Percentiles rank a stretch among this genome's conserved stretches.
These are phyloP conservation scores for Xiphorhynchus elegans DNA, from an alignment of 2,113 vertebrate species.

Conservation along the genomic window DNA sequence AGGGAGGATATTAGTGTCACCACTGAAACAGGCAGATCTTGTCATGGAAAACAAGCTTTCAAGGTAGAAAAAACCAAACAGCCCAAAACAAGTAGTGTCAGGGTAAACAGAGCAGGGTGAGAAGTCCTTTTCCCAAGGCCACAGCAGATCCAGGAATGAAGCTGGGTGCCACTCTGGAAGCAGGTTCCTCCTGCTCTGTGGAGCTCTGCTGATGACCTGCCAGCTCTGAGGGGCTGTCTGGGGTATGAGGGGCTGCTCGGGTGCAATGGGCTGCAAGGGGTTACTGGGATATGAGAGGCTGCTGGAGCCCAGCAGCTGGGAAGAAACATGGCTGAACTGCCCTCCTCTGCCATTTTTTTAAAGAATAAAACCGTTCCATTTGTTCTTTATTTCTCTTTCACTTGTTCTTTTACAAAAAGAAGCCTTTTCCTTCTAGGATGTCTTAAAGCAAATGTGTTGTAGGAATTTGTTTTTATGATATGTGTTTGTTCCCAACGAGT, in stretches of 20 bases:
- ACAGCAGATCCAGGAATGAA: neutral
- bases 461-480: neutral
- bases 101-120: neutral
- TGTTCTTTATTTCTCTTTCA: neutral
- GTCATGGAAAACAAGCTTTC: neutral
- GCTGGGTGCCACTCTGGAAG: rapidly evolving
- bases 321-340: neutral
- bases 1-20: neutral
- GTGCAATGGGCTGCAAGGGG: no score
- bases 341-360: neutral
- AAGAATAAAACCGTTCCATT: neutral
- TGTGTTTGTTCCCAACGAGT: neutral
- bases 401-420: neutral
- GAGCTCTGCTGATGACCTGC: no score
- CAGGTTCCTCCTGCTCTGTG: neutral
- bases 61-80: neutral
- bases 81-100: neutral
- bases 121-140: neutral
- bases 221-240: neutral
- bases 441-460: neutral
- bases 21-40: neutral
- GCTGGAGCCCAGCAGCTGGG: neutral
- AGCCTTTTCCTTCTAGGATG: neutral
- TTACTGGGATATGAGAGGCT: neutral
- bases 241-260: no score